phyloP scores from a whole-genome alignment of 2,888 invertebrate species.

The Patella caerulea region DNA sequence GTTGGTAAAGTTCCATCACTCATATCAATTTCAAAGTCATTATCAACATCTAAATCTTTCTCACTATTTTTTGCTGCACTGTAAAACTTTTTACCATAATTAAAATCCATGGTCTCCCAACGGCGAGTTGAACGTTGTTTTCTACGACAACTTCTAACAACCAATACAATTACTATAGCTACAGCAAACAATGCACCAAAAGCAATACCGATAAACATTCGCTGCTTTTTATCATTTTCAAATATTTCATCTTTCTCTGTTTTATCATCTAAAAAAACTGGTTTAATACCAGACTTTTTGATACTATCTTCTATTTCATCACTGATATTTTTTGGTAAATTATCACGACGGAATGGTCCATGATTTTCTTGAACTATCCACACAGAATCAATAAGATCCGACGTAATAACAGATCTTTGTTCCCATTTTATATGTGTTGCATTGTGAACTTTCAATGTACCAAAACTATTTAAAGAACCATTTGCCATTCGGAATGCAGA shows the following conservation, averaged over 20 bases:
- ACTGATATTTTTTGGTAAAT: constrained; percentile 32
- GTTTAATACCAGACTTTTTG: constrained; percentile 34
- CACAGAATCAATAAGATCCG: constrained; percentile 43
- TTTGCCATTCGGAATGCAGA: constrained; percentile 47
- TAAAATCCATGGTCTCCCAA: constrained; percentile 43
- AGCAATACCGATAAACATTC: constrained; percentile 28
- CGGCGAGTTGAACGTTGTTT: constrained; percentile 26
- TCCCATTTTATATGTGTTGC: constrained; percentile 51
- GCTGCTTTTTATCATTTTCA: constrained; percentile 20
- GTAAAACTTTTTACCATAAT: constrained; percentile 43
- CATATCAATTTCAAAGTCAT: constrained; percentile 46
- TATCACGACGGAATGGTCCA: constrained; percentile 42
- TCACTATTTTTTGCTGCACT: constrained; percentile 28
- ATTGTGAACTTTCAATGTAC: constrained; percentile 47
- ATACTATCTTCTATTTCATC: constrained; percentile 34
- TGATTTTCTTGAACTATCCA: constrained; percentile 47
- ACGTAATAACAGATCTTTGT: constrained; percentile 36
- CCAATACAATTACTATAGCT: constrained; percentile 17
- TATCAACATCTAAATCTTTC: constrained; percentile 36
- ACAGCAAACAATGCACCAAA: constrained; percentile 23
- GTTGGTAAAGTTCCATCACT: constrained; percentile 40
- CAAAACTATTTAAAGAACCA: constrained; percentile 38
- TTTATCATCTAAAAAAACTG: constrained; percentile 27
- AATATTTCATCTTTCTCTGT: constrained; percentile 14
- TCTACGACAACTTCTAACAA: constrained; percentile 24